These are phyloP conservation scores for Capreolus pygargus DNA, from an alignment of 2,113 vertebrate genomes.

Conservation along the genomic window DNA sequence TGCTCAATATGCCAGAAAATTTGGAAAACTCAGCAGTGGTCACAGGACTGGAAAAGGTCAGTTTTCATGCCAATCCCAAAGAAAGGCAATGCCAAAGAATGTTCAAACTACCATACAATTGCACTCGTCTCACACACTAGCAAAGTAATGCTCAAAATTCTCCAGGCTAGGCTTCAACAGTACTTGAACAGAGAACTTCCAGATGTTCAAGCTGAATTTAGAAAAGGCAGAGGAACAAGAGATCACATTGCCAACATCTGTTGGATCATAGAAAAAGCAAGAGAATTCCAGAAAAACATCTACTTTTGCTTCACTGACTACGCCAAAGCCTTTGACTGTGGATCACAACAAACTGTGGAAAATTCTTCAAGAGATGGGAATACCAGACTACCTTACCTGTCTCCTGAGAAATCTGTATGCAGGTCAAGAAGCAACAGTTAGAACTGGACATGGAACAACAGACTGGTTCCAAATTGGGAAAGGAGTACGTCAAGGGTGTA, in stretches of 20 bases:
- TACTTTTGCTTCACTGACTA: not conserved
- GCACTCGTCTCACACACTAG: not conserved
- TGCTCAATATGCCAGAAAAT: not conserved
- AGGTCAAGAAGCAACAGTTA: not conserved
- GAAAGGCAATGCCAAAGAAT: not conserved
- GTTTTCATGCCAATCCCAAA: not conserved
- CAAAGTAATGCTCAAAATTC: not conserved
- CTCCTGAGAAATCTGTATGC: not conserved
- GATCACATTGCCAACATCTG: not conserved
- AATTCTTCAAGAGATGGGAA: not conserved
- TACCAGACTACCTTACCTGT: not conserved
- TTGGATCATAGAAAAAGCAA: not conserved
- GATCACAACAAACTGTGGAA: not conserved
- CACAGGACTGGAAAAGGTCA: not conserved
- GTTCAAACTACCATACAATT: not conserved
- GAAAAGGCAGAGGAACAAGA: not conserved
- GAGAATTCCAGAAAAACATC: not conserved
- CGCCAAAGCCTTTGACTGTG: not conserved
- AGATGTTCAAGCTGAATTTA: not conserved
- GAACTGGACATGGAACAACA: not conserved
- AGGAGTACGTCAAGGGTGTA: not conserved
- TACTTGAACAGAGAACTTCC: not conserved
- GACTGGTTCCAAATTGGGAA: not conserved
- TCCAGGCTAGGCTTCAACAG: not conserved
- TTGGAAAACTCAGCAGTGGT: not conserved